phyloP scores from a whole-genome alignment of 2,113 vertebrate species.

The Candoia aspera region DNA sequence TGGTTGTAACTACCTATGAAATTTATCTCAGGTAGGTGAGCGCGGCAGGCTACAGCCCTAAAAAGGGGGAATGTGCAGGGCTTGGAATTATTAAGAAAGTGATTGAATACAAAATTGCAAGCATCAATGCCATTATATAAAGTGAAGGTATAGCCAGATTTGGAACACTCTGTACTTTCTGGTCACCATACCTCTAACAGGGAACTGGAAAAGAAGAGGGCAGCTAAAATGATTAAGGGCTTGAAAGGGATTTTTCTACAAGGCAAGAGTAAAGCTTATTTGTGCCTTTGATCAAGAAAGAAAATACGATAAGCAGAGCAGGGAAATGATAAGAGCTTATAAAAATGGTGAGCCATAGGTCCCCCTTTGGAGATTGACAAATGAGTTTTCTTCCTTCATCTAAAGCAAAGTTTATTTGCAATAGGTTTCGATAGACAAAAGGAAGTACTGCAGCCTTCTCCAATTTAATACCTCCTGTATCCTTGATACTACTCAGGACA shows the following conservation, averaged over 20 bases:
- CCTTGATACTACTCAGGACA: not conserved
- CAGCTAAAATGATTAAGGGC: not conserved
- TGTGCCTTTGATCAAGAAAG: not conserved
- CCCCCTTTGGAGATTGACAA: not conserved
- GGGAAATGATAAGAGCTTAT: not conserved
- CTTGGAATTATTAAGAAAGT: not conserved
- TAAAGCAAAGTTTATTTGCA: not conserved
- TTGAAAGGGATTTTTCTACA: not conserved
- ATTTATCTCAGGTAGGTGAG: not conserved
- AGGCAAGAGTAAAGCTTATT: not conserved
- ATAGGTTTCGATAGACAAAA: not conserved
- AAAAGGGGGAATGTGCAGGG: not conserved
- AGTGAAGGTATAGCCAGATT: not conserved
- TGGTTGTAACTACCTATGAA: not conserved
- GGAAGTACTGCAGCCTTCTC: not conserved
- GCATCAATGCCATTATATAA: not conserved
- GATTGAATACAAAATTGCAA: conserved; percentile 7
- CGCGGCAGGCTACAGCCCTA: not conserved
- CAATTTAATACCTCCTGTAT: not conserved
- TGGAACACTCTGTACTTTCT: not conserved
- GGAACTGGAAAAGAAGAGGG: not conserved
- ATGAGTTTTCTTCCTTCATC: not conserved
- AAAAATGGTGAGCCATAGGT: not conserved
- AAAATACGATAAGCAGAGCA: not conserved
- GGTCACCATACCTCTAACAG: not conserved